Conservation (phyloP, 2,888 invertebrate genomes). For the Sphaerophoria rueppellii region DNA sequence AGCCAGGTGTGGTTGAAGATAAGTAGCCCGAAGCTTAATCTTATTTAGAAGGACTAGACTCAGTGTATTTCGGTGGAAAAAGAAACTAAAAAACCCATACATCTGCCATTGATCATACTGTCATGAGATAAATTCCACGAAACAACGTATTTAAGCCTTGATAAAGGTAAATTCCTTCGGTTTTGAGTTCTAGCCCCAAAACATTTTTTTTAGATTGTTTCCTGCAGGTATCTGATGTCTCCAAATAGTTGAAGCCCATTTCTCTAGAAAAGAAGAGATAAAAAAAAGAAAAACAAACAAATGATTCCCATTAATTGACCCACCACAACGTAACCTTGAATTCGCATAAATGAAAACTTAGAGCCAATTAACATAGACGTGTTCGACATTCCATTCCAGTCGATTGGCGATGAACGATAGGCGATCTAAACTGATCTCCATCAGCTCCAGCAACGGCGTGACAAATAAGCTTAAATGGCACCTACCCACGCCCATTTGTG, state of each 20-base stretch:
- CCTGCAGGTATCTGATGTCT: too few relatives aligned
- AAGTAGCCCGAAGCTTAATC: too few relatives aligned
- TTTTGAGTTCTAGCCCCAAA: too few relatives aligned
- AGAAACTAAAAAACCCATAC: too few relatives aligned
- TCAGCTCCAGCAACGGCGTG: slow-evolving; percentile 26
- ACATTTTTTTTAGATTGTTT: too few relatives aligned
- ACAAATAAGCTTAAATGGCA: slow-evolving; percentile 60
- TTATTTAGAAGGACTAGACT: too few relatives aligned
- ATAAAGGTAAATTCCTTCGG: too few relatives aligned
- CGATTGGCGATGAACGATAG: slow-evolving; percentile 46
- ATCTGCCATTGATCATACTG: too few relatives aligned
- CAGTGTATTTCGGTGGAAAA: too few relatives aligned
- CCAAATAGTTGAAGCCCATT: background rate
- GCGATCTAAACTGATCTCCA: slow-evolving; percentile 56
- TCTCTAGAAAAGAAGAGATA: background rate
- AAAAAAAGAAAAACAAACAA: slow-evolving; percentile 13
- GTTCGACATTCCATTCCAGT: slow-evolving; percentile 65
- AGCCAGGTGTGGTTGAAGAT: too few relatives aligned
- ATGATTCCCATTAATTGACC: slow-evolving; percentile 40
- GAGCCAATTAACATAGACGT: slow-evolving; percentile 66
- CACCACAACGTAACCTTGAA: slow-evolving; percentile 64
- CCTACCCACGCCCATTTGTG: slow-evolving; percentile 60
- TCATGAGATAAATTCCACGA: too few relatives aligned
- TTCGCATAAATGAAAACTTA: slow-evolving; percentile 56
- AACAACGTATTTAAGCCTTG: too few relatives aligned